phyloP scores from a whole-genome alignment of 2,113 vertebrate genomes.

The Ciconia stormi region DNA sequence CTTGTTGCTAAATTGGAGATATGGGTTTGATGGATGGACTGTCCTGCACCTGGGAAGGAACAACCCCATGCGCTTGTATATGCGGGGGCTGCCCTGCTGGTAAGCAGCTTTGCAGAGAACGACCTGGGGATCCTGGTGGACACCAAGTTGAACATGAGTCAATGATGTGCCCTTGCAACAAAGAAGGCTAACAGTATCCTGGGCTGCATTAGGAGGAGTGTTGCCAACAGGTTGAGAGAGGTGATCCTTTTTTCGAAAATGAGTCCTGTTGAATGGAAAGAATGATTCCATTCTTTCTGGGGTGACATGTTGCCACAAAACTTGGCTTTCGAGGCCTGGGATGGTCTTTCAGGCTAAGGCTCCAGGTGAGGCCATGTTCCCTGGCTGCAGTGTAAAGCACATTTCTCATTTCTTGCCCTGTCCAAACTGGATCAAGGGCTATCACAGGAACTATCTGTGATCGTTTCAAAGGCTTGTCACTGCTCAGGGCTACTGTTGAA shows the following conservation, averaged over 20 bases:
- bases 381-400: neutral
- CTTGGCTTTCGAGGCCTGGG: neutral
- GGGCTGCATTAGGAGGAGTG: neutral
- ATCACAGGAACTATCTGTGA: neutral
- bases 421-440: neutral
- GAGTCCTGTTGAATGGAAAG: neutral
- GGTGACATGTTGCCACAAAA: neutral
- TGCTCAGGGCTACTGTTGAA: neutral
- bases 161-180: neutral
- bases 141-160: neutral
- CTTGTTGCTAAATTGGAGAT: neutral
- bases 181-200: neutral
- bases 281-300: neutral
- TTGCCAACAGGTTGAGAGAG: neutral
- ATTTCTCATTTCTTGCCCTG: neutral
- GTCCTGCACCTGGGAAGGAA: neutral
- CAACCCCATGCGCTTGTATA: neutral
- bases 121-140: neutral
- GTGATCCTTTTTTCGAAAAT: neutral
- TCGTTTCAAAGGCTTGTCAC: neutral
- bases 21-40: neutral
- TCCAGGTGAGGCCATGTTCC: neutral
- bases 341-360: neutral
- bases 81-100: neutral
- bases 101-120: neutral